Conservation (phyloP, 1,140 invertebrate species). For the Daktulosphaira vitifoliae region DNA sequence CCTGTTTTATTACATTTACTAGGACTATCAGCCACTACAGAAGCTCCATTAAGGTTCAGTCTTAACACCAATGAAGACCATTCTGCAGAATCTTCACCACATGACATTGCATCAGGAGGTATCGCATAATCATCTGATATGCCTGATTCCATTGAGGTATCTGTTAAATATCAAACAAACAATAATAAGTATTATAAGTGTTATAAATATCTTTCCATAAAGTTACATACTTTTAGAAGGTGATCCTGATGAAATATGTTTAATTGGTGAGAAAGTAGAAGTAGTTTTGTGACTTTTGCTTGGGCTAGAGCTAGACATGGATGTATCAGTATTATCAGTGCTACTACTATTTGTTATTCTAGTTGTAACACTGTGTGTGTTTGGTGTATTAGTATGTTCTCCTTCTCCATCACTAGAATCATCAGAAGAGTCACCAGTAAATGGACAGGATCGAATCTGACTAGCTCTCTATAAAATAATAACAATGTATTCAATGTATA, state of each 20-base stretch:
- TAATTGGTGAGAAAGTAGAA: conserved; percentile 71
- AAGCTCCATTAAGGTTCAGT: conserved; percentile 11
- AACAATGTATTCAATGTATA: neutral
- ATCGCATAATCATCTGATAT: conserved; percentile 93
- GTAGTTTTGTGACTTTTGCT: conserved; percentile 77
- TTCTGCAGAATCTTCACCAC: conserved; percentile 54
- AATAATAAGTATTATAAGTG: neutral
- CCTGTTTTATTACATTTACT: conserved; percentile 43
- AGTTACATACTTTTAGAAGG: conserved; percentile 70
- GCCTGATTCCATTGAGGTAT: conserved; percentile 84
- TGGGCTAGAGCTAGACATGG: conserved; percentile 54
- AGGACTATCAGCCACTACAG: conserved; percentile 42
- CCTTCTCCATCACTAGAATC: conserved; percentile 86
- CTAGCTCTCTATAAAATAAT: conserved; percentile 64
- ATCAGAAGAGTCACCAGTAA: conserved; percentile 89
- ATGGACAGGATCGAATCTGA: conserved; percentile 90
- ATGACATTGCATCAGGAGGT: conserved; percentile 81
- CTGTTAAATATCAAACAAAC: conserved; percentile 45
- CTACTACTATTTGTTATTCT: conserved; percentile 48
- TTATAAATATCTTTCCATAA: too few relatives aligned
- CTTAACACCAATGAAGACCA: conserved; percentile 37
- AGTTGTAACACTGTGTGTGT: conserved; percentile 37
- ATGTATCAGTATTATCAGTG: conserved; percentile 45
- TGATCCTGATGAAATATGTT: conserved; percentile 72
- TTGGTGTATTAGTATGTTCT: conserved; percentile 39